Evolutionary conservation across 2,113 vertebrate species (phyloP).

Genomic region (Pyxicephalus adspersus): DNA sequence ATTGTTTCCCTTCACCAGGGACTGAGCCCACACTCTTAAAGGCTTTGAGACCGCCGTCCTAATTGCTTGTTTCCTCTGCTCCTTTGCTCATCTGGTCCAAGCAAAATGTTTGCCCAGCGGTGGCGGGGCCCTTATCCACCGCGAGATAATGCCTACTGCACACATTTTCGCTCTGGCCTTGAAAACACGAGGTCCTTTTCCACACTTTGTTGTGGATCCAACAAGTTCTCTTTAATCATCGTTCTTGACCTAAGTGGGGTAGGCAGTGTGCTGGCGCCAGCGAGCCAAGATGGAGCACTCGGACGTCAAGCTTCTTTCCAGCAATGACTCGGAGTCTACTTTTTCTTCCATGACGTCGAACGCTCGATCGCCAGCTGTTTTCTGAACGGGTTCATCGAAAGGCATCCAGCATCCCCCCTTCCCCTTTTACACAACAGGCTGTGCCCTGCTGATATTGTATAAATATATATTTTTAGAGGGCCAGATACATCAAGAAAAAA

Average conservation of each 20-base stretch:
- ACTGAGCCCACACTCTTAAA: conserved; percentile 46
- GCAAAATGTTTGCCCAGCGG: conserved; percentile 53
- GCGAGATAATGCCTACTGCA: conserved; percentile 32
- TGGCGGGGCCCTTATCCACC: conserved; percentile 33
- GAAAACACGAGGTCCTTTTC: conserved; percentile 47
- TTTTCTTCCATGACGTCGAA: conserved; percentile 56
- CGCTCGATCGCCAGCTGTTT: conserved; percentile 35
- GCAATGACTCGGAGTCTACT: conserved; percentile 43
- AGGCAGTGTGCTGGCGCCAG: conserved; percentile 44
- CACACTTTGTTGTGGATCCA: conserved; percentile 54
- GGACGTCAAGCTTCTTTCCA: conserved; percentile 45
- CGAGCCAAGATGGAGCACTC: conserved; percentile 30
- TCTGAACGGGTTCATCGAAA: conserved; percentile 40
- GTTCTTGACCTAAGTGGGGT: conserved; percentile 50
- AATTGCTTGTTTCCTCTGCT: conserved; percentile 47
- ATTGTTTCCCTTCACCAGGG: conserved; percentile 34
- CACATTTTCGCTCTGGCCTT: conserved; percentile 40
- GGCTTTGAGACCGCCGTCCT: conserved; percentile 20
- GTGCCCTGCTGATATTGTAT: conserved; percentile 55
- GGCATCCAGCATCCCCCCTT: conserved; percentile 8
- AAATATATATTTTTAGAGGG: conserved; percentile 55
- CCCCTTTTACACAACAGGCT: conserved; percentile 42
- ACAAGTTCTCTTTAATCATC: conserved; percentile 52
- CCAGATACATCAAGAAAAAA: conserved; percentile 51
- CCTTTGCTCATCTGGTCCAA: conserved; percentile 47